Conservation (phyloP, 2,113 vertebrate genomes). For the Ellobius talpinus region DNA sequence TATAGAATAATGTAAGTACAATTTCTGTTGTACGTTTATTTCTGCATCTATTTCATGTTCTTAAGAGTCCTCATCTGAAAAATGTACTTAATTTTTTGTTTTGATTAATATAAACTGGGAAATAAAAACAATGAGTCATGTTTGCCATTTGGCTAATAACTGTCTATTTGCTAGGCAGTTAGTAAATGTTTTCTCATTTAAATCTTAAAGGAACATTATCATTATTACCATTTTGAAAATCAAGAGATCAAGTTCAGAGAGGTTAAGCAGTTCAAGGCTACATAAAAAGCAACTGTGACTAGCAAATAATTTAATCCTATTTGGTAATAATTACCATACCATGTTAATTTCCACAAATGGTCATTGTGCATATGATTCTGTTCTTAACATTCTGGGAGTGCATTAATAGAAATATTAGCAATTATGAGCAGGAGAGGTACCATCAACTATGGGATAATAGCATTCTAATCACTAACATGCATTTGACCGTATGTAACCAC, state of each 20-base stretch:
- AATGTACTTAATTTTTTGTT: conserved; percentile 34
- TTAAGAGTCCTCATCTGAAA: neutral
- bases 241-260: conserved; percentile 53
- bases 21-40: conserved; percentile 24
- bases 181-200: conserved; percentile 56
- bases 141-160: conserved; percentile 46
- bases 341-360: conserved; percentile 36
- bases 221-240: conserved; percentile 36
- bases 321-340: neutral
- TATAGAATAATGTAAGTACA: neutral
- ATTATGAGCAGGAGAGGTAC: neutral
- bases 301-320: neutral
- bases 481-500: neutral
- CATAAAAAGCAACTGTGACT: conserved; percentile 25
- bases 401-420: neutral
- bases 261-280: conserved; percentile 42
- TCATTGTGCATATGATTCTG: neutral
- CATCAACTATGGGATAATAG: neutral
- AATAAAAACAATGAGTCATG: conserved; percentile 4
- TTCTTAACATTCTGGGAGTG: neutral
- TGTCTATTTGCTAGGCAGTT: neutral
- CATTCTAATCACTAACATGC: neutral
- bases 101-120: neutral
- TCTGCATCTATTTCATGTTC: neutral
- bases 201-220: neutral